Evolutionary conservation across 2,888 invertebrate genomes (phyloP).

Genomic region (Epinotia bilunana): DNA sequence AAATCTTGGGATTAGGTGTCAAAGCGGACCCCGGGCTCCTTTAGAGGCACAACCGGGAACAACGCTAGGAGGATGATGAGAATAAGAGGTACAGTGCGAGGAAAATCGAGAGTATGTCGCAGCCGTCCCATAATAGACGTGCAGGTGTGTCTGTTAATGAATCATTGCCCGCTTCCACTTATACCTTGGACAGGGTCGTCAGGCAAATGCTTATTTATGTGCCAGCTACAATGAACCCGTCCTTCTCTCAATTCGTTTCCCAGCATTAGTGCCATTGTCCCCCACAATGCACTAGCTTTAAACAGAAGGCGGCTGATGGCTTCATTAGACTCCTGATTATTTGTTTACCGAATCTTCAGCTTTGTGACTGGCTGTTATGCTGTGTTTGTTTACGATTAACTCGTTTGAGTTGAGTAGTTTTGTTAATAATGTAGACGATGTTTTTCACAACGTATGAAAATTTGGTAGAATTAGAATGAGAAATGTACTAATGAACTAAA

Average conservation of each 20-base stretch:
- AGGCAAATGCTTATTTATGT: slow-evolving; percentile 80
- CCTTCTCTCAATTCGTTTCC: slow-evolving; percentile 75
- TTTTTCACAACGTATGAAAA: too few relatives aligned
- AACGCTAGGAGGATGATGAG: too few relatives aligned
- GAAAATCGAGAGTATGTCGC: too few relatives aligned
- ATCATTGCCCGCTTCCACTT: slow-evolving; percentile 48
- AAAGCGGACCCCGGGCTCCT: too few relatives aligned
- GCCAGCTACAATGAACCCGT: slow-evolving; percentile 76
- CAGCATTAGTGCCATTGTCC: slow-evolving; percentile 74
- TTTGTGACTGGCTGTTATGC: slow-evolving; percentile 22
- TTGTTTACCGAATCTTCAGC: slow-evolving; percentile 51
- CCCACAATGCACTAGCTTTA: slow-evolving; percentile 66
- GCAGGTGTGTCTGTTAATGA: neutral
- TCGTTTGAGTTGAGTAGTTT: slow-evolving; percentile 10
- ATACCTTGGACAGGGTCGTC: slow-evolving; percentile 54
- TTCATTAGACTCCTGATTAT: slow-evolving; percentile 58
- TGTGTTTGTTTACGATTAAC: neutral
- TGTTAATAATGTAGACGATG: neutral
- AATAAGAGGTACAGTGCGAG: too few relatives aligned
- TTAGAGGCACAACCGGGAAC: too few relatives aligned
- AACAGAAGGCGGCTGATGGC: slow-evolving; percentile 64
- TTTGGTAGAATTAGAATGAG: too few relatives aligned
- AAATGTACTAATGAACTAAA: too few relatives aligned
- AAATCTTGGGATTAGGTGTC: too few relatives aligned
- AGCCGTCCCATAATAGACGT: too few relatives aligned